These are phyloP conservation scores for Amitus sp. DNA, from an alignment of 2,888 invertebrate species.

Conservation along the genomic window DNA sequence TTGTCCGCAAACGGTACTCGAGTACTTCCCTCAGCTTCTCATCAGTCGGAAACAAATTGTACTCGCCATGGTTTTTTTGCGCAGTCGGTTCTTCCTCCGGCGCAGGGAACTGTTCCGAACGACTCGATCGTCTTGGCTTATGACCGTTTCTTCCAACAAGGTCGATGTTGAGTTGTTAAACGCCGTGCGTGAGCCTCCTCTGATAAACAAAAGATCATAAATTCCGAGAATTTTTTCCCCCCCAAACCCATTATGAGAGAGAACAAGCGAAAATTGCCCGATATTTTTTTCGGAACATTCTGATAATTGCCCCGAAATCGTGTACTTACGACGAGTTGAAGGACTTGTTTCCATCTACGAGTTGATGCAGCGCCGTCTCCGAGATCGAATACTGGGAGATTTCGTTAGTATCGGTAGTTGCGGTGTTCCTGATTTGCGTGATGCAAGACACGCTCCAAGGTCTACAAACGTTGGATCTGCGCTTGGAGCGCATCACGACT, in stretches of 20 bases:
- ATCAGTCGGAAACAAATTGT: not conserved
- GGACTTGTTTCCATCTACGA: constrained; percentile 66
- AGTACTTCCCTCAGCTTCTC: not conserved
- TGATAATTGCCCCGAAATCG: too few relatives aligned
- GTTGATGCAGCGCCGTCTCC: constrained; percentile 85
- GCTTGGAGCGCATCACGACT: constrained; percentile 75
- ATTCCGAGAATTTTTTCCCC: too few relatives aligned
- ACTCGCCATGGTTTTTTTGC: constrained; percentile 65
- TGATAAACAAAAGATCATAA: constrained; percentile 32
- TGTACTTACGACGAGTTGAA: constrained; percentile 16
- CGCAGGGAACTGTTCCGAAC: constrained; percentile 65
- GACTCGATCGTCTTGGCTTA: constrained; percentile 59
- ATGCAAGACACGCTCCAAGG: constrained; percentile 92
- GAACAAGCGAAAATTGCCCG: too few relatives aligned
- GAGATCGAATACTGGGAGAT: constrained; percentile 81
- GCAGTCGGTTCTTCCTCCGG: constrained; percentile 64
- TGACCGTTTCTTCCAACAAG: constrained; percentile 66
- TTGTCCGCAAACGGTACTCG: too few relatives aligned
- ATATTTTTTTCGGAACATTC: too few relatives aligned
- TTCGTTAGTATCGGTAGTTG: constrained; percentile 50
- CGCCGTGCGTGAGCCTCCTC: constrained; percentile 56
- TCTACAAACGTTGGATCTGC: constrained; percentile 69
- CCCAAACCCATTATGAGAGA: too few relatives aligned
- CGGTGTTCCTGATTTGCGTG: constrained; percentile 71
- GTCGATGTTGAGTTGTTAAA: constrained; percentile 69